Evolutionary conservation across 2,888 invertebrate species (phyloP).

Genomic region (Asteroscopus sphinx): DNA sequence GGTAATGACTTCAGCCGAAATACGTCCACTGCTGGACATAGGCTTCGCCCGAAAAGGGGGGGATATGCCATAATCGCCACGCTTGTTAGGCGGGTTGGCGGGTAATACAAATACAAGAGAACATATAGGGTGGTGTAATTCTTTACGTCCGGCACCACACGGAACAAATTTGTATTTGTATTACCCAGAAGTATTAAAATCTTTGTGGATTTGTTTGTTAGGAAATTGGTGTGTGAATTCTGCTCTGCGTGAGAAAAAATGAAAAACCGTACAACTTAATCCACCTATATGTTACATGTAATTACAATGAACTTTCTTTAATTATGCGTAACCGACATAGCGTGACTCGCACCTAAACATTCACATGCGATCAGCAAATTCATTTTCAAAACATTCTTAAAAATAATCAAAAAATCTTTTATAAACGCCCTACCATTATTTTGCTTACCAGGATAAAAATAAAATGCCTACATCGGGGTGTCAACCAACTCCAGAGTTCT

Average conservation of each 20-base stretch:
- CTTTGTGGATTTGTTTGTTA: too few relatives aligned
- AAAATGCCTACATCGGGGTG: not conserved
- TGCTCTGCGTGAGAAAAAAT: not conserved
- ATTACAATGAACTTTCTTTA: slow-evolving; percentile 27
- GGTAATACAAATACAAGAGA: too few relatives aligned
- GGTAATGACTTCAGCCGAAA: too few relatives aligned
- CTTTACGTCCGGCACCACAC: too few relatives aligned
- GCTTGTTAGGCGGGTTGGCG: too few relatives aligned
- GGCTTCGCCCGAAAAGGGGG: too few relatives aligned
- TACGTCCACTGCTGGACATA: too few relatives aligned
- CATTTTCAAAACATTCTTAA: slow-evolving; percentile 8
- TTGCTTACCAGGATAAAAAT: not conserved
- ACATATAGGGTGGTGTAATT: too few relatives aligned
- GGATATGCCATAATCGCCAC: too few relatives aligned
- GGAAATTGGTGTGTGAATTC: too few relatives aligned
- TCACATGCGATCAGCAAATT: slow-evolving; percentile 36
- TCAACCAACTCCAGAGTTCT: slow-evolving; percentile 3
- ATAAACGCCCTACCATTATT: not conserved
- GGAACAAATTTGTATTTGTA: too few relatives aligned
- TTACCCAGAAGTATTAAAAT: too few relatives aligned
- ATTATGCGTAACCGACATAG: slow-evolving; percentile 49
- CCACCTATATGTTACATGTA: slow-evolving; percentile 2
- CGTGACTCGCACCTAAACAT: slow-evolving; percentile 38
- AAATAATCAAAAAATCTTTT: not conserved
- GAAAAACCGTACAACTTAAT: not conserved